These are phyloP conservation scores for Liopterus haemorrhoidalis DNA, from an alignment of 2,888 invertebrate genomes.

Conservation along the genomic window DNA sequence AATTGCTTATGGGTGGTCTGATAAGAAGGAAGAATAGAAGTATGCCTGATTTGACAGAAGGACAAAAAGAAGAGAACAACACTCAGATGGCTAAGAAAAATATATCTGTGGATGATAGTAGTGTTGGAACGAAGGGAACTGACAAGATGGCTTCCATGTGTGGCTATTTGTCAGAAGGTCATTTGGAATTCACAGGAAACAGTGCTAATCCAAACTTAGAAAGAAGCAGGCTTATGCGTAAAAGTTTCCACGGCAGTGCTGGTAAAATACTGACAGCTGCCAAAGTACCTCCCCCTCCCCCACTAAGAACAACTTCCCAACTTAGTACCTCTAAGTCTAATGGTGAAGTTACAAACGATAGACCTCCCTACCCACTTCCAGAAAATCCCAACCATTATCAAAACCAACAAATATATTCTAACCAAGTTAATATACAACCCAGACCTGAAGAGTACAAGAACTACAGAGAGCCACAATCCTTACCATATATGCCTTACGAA, in stretches of 20 bases:
- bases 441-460: slow-evolving; percentile 41
- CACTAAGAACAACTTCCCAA: slow-evolving; percentile 79
- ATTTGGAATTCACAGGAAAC: slow-evolving; percentile 65
- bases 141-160: slow-evolving; percentile 58
- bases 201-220: slow-evolving; percentile 76
- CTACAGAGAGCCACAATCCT: slow-evolving; percentile 54
- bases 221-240: slow-evolving; percentile 80
- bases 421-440: slow-evolving; percentile 38
- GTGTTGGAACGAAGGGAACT: slow-evolving; percentile 59
- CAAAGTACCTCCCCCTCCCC: slow-evolving; percentile 80
- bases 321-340: slow-evolving; percentile 62
- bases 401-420: slow-evolving; percentile 44
- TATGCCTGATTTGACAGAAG: slow-evolving; percentile 86
- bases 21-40: slow-evolving; percentile 84
- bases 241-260: slow-evolving; percentile 80
- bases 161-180: slow-evolving; percentile 82
- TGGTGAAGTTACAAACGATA: slow-evolving; percentile 49
- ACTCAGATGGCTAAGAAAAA: slow-evolving; percentile 46
- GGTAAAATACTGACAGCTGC: slow-evolving; percentile 75
- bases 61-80: slow-evolving; percentile 54
- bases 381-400: slow-evolving; percentile 30
- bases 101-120: slow-evolving; percentile 66
- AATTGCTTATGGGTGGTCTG: slow-evolving; percentile 81
- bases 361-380: slow-evolving; percentile 48
- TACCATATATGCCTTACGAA: slow-evolving; percentile 42